These are phyloP conservation scores for Leuctra nigra DNA, from an alignment of 2,888 invertebrate species.

Conservation along the genomic window DNA sequence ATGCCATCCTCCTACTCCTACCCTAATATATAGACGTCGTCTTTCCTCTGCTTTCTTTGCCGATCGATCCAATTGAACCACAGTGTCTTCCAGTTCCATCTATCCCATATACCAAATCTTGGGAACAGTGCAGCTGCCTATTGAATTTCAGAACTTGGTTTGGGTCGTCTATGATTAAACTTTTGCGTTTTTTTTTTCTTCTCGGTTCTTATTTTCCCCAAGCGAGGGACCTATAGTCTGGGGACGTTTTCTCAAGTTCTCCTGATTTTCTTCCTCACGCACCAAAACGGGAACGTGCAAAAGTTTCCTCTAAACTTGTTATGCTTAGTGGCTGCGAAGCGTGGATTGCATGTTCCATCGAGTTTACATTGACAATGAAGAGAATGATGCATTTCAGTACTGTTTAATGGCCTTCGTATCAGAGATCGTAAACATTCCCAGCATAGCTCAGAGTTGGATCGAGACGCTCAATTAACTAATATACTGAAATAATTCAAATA, in stretches of 20 bases:
- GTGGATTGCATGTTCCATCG: background rate
- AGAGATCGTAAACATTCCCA: too few relatives aligned
- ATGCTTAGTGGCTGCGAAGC: background rate
- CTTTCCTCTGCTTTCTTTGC: background rate
- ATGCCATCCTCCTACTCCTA: background rate
- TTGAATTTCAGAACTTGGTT: conserved; percentile 19
- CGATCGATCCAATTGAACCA: background rate
- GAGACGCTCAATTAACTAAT: too few relatives aligned
- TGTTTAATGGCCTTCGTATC: too few relatives aligned
- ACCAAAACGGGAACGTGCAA: conserved; percentile 4
- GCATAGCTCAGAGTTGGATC: too few relatives aligned
- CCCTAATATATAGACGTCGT: background rate
- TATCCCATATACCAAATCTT: too few relatives aligned
- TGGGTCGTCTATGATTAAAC: conserved; percentile 19
- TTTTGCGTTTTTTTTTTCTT: conserved; percentile 9
- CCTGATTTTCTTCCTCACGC: conserved; percentile 16
- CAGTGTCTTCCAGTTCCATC: too few relatives aligned
- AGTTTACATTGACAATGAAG: background rate
- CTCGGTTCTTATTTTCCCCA: background rate
- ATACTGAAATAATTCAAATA: too few relatives aligned
- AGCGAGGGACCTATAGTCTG: background rate
- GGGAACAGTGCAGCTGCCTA: conserved; percentile 9
- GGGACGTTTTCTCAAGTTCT: background rate
- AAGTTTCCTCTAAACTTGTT: conserved; percentile 14
- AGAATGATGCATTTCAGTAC: too few relatives aligned